Base-by-base conservation (phyloP, 2,797 vertebrate genomes). In the Morelia viridis region DNA sequence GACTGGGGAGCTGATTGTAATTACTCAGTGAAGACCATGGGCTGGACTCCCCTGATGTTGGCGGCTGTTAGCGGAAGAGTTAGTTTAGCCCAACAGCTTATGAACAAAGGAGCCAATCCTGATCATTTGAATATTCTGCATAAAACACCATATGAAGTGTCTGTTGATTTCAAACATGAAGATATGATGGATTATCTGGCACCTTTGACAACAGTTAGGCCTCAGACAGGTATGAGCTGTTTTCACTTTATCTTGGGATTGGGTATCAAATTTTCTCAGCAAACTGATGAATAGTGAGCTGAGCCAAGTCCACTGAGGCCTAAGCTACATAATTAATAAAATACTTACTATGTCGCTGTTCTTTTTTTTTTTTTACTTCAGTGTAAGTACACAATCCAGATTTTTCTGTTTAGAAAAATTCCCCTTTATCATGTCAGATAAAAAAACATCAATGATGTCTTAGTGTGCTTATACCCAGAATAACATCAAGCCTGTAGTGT, bases 1-100 rank as follows among this genome's bases (percentile, higher is more conserved):
- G 99, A 99, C 91, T 99, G 99, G 98, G 99, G 99, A n/a, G 98
- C 99, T 0, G 98, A 99, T 56, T 98, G 98, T 89, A 99, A 98
- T 96, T 98, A 97, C 5, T 93, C 95, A 8, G 97, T 98, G 93
- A 98, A 97, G 96, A 98, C 98, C 0, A 98, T 98, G 6, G 98
- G 98, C 89, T 99, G 99, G 99, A 99, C 98, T 88, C 98, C 99
- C 0, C 97, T 99, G 89, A 99, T 99, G 99, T 96, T 98, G 91
- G 98, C 99, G 0, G 98, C 98, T 0, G 97, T 98, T 53, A 97
- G 97, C 0, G 99, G 98, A 50, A 98, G 98, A 96, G 98, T 98
- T 88, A 97, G 97, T 41, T 96, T 99, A 94, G 97, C 98, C 68
- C 98, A 99, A 96, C 99, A 98, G 97, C 98, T 99, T 93, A 96